Evolutionary conservation across 2,888 invertebrate genomes (phyloP).

Genomic region (Allophyes oxyacanthae): DNA sequence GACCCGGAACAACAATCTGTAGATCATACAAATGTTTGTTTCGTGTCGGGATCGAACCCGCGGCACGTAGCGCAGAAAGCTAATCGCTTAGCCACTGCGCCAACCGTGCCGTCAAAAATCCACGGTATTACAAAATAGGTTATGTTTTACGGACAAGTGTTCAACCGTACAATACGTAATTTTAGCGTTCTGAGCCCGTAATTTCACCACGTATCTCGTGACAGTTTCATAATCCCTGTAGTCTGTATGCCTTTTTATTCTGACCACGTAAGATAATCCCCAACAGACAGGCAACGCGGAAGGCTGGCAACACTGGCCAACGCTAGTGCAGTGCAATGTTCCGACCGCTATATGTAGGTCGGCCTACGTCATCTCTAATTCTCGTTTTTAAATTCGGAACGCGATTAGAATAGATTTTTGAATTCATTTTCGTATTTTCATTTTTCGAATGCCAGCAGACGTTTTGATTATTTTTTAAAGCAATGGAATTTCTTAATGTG

Average conservation of each 20-base stretch:
- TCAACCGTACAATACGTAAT: too few relatives aligned
- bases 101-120: too few relatives aligned
- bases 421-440: constrained; percentile 26
- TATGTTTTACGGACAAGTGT: too few relatives aligned
- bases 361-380: constrained; percentile 36
- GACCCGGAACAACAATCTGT: too few relatives aligned
- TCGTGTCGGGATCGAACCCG: too few relatives aligned
- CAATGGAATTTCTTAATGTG: background rate
- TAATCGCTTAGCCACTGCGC: too few relatives aligned
- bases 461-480: constrained; percentile 1
- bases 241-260: constrained; percentile 11
- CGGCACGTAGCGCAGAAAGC: too few relatives aligned
- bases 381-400: constrained; percentile 53
- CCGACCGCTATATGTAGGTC: constrained; percentile 55
- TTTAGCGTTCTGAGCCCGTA: background rate
- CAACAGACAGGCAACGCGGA: constrained; percentile 28
- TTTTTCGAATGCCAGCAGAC: constrained; percentile 13
- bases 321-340: constrained; percentile 42
- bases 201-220: background rate
- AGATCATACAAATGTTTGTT: too few relatives aligned
- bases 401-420: constrained; percentile 46
- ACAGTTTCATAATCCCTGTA: background rate
- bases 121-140: too few relatives aligned
- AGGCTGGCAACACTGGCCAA: constrained; percentile 27
- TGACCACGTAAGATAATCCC: constrained; percentile 21